These are phyloP conservation scores for Archocentrus centrarchus DNA, from an alignment of 2,113 vertebrate genomes.

Conservation along the genomic window DNA sequence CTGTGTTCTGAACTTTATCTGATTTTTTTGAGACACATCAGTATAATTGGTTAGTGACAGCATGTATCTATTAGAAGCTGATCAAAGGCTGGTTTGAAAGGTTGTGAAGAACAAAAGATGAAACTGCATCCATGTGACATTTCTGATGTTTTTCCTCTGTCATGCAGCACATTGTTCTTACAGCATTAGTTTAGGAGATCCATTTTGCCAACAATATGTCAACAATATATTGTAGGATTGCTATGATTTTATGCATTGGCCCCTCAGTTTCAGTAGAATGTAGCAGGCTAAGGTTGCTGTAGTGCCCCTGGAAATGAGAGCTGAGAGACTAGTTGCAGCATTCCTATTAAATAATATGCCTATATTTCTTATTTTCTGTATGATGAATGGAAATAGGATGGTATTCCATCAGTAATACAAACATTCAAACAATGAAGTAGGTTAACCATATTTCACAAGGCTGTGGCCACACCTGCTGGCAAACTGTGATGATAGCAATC, in stretches of 20 bases:
- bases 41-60: background rate
- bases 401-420: background rate
- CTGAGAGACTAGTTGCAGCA: background rate
- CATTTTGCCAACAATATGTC: background rate
- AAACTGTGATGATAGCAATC: no score
- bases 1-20: background rate
- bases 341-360: background rate
- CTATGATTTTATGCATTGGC: background rate
- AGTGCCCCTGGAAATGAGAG: background rate
- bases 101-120: background rate
- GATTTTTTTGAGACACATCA: background rate
- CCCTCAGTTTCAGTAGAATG: background rate
- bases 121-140: conserved; percentile 10
- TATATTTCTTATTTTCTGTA: background rate
- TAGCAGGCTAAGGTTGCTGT: background rate
- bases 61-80: background rate
- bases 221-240: background rate
- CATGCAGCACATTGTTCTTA: background rate
- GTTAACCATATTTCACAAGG: background rate
- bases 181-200: background rate
- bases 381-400: background rate
- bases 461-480: no score
- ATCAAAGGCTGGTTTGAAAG: background rate
- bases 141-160: background rate
- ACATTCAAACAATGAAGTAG: background rate